Percentiles rank a stretch among this genome's conserved stretches.
Evolutionary conservation across 2,113 vertebrate genomes (phyloP).

Genomic region (Opisthocomus hoazin): DNA sequence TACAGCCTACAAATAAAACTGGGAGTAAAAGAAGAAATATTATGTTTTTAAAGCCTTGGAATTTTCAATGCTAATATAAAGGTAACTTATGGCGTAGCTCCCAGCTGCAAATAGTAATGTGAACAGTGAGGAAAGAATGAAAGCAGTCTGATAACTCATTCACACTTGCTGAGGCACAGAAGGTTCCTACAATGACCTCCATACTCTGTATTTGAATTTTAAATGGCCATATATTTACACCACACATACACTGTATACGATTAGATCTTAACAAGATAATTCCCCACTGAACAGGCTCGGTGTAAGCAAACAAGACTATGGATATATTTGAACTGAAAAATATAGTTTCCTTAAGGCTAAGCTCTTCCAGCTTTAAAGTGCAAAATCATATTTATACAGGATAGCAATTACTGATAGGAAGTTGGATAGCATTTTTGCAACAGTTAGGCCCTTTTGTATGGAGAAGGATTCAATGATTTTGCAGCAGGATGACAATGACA

Average conservation of each 20-base stretch:
- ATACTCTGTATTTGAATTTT: background rate
- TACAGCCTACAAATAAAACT: background rate
- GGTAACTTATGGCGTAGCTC: background rate
- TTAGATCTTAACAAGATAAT: constrained; percentile 34
- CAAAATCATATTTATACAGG: background rate
- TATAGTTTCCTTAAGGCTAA: constrained; percentile 42
- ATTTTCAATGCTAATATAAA: background rate
- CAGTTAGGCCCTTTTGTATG: background rate
- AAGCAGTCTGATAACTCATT: background rate
- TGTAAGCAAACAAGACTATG: constrained; percentile 50
- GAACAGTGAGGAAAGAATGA: background rate
- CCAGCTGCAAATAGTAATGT: background rate
- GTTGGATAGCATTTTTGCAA: constrained; percentile 35
- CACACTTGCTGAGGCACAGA: background rate
- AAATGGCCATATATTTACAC: background rate
- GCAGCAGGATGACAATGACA: background rate
- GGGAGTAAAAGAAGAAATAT: background rate
- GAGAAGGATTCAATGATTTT: constrained; percentile 8
- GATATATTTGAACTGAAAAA: constrained; percentile 49
- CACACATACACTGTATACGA: background rate
- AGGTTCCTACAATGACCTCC: background rate
- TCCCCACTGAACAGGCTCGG: constrained; percentile 20
- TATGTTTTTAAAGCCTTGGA: background rate
- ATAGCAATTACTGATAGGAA: constrained; percentile 29
- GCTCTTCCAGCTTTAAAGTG: constrained; percentile 36